Evolutionary conservation across 2,113 vertebrate genomes (phyloP).

Genomic region (Catagonus wagneri): DNA sequence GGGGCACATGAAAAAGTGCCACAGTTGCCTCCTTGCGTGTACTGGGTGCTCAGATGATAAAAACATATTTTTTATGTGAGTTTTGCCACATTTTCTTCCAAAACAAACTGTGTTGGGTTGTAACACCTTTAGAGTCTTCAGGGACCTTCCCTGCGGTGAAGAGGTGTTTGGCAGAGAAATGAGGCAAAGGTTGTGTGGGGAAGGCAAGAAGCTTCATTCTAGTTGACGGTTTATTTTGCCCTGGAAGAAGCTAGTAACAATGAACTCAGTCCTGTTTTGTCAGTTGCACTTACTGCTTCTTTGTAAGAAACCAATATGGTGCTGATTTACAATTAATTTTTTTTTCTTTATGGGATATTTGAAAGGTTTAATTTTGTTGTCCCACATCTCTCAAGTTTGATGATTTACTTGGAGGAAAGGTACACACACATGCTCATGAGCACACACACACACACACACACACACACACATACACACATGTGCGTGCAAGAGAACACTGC

Average conservation of each 20-base stretch:
- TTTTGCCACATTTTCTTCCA: constrained; percentile 57
- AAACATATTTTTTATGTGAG: constrained; percentile 3
- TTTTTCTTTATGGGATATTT: not conserved
- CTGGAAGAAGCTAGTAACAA: not conserved
- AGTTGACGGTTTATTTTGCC: constrained; percentile 31
- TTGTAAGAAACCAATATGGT: not conserved
- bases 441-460: too few relatives aligned
- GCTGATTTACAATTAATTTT: not conserved
- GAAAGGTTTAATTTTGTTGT: not conserved
- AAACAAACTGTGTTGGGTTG: constrained; percentile 12
- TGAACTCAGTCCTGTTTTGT: not conserved
- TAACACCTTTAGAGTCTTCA: constrained; percentile 28
- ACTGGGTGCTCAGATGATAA: not conserved
- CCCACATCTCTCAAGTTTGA: not conserved
- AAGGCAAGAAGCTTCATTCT: not conserved
- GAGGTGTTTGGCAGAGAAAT: constrained; percentile 58
- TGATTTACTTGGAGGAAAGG: constrained; percentile 1
- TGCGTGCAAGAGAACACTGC: too few relatives aligned
- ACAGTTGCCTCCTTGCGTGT: not conserved
- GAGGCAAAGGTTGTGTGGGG: not conserved
- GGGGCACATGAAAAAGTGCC: not conserved
- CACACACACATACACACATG: not conserved
- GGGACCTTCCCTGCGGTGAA: not conserved
- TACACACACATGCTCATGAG: not conserved
- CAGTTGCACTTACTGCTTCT: not conserved